A percentile compares a stretch with the other conserved stretches of the same genome.
Evolutionary conservation across 1,140 invertebrate species (phyloP).

Genomic region (Nasonia vitripennis): DNA sequence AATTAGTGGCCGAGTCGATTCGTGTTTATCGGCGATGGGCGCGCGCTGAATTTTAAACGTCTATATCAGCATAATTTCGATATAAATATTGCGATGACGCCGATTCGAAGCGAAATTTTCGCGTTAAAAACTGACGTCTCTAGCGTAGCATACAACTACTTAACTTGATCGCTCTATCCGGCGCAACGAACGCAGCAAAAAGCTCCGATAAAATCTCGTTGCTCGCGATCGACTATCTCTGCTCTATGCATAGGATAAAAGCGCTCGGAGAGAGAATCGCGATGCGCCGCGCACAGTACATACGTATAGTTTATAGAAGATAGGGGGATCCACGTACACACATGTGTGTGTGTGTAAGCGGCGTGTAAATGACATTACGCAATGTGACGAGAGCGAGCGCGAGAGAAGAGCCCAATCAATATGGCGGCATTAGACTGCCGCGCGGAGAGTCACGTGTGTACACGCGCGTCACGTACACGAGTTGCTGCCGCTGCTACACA

Average conservation of each 20-base stretch:
- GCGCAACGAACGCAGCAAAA: neutral
- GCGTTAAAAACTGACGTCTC: no score
- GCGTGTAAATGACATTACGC: slow-evolving; percentile 74
- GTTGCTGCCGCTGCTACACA: neutral
- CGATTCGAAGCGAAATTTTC: no score
- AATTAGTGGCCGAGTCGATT: neutral
- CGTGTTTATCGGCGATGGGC: neutral
- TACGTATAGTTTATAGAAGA: neutral
- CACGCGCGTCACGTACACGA: slow-evolving; percentile 54
- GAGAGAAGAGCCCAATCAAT: slow-evolving; percentile 64
- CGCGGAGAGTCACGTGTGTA: slow-evolving; percentile 50
- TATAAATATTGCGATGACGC: no score
- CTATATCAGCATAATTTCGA: no score
- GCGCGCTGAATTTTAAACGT: no score
- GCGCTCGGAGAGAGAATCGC: neutral
- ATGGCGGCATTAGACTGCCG: slow-evolving; percentile 56
- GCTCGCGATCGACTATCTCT: neutral
- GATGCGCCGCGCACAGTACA: neutral
- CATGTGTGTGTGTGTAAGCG: slow-evolving; percentile 64
- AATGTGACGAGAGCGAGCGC: slow-evolving; percentile 4
- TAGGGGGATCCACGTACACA: neutral
- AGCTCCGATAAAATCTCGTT: neutral
- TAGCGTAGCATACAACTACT: no score
- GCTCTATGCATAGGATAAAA: no score
- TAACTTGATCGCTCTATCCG: no score